These are phyloP conservation scores for Chlorocebus sabaeus DNA, from an alignment of 2,113 vertebrate species.

Conservation along the genomic window DNA sequence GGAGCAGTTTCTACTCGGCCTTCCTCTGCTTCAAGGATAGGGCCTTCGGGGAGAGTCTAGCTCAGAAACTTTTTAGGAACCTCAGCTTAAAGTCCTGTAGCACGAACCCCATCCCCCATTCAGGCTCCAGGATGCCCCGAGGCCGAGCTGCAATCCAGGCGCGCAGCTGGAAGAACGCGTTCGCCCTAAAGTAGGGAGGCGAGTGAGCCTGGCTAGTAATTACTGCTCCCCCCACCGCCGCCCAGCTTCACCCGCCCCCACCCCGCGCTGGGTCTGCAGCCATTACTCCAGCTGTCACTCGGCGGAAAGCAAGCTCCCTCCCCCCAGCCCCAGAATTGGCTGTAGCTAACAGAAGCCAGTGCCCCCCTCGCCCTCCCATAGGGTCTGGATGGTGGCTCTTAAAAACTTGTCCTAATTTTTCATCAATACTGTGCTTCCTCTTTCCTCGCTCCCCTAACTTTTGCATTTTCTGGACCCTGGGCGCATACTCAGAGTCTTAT, in stretches of 20 bases:
- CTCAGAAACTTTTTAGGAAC: slow-evolving; percentile 41
- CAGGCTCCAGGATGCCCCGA: slow-evolving; percentile 51
- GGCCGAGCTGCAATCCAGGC: slow-evolving; percentile 34
- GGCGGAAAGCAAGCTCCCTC: neutral
- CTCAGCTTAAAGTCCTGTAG: neutral
- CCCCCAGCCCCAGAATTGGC: neutral
- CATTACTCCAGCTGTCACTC: slow-evolving; percentile 68
- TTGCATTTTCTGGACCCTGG: neutral
- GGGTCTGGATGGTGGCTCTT: neutral
- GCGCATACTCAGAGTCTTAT: neutral
- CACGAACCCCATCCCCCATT: neutral
- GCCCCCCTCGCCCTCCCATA: neutral
- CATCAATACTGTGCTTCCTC: neutral
- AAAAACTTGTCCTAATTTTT: slow-evolving; percentile 1
- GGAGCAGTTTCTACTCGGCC: neutral
- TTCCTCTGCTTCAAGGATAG: neutral
- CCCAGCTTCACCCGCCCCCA: neutral
- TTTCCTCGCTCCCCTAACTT: neutral
- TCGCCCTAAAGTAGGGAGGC: slow-evolving; percentile 17
- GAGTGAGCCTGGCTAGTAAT: slow-evolving; percentile 59
- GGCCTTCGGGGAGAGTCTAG: neutral
- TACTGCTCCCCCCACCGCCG: slow-evolving; percentile 23
- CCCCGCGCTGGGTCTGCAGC: slow-evolving; percentile 5
- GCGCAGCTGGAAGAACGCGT: slow-evolving; percentile 48
- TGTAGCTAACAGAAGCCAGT: neutral